phyloP scores from a whole-genome alignment of 2,888 invertebrate species.

The Pterostichus niger region DNA sequence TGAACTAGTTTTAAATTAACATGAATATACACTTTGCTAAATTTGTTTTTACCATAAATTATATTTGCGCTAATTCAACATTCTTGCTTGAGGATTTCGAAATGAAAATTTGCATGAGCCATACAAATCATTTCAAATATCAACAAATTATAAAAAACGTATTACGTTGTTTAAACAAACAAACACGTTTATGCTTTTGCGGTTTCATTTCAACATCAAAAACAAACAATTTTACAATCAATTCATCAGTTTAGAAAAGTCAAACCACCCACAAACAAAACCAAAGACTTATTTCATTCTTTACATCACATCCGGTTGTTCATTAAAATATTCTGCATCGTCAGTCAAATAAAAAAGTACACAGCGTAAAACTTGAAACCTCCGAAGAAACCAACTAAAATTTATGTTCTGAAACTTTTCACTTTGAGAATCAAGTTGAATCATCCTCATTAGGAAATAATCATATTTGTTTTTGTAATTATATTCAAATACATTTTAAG shows the following conservation, averaged over 20 bases:
- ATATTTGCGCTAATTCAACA: background rate
- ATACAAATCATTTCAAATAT: slow-evolving; percentile 14
- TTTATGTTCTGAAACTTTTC: background rate
- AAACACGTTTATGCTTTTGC: slow-evolving; percentile 4
- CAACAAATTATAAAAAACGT: slow-evolving; percentile 10
- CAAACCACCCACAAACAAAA: background rate
- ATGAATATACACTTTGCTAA: slow-evolving; percentile 12
- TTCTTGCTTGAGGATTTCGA: background rate
- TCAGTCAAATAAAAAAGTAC: background rate
- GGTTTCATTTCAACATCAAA: slow-evolving; percentile 1
- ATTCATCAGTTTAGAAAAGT: background rate
- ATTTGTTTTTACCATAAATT: slow-evolving; percentile 15
- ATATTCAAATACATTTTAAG: too few relatives aligned
- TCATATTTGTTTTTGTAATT: too few relatives aligned
- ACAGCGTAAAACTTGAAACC: too few relatives aligned
- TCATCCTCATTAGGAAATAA: too few relatives aligned
- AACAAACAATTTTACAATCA: slow-evolving; percentile 11
- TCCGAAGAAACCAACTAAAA: background rate
- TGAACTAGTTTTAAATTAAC: background rate
- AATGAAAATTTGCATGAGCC: background rate
- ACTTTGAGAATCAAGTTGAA: background rate
- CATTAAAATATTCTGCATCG: slow-evolving; percentile 6
- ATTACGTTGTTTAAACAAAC: background rate
- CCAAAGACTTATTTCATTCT: background rate
- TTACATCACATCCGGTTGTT: slow-evolving; percentile 7